Evolutionary conservation across 2,888 invertebrate genomes (phyloP), one percentile per base, ranked within the genome.

Genomic region (Lymantria dispar): DNA sequence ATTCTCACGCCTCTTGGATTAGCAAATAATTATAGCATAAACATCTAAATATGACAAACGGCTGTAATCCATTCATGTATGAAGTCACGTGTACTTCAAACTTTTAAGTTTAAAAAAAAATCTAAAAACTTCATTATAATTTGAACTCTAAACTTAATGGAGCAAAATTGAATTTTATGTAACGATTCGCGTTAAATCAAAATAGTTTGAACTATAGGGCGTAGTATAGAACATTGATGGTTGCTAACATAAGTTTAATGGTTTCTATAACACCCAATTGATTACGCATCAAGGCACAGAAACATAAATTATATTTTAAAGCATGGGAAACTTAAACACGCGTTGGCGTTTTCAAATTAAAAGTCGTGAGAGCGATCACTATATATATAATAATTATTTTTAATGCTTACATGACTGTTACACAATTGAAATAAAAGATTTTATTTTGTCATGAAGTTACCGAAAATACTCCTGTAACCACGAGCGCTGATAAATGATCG

Each of bases 201-300:
- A 85, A 80, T 80, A 77, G 78, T 83, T 72, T 84, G 83, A 86
- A 83, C 83, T 83, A 54, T 60, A 76, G 85, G 88, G 87, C 84
- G 86, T 86, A 77, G 73, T 78, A 66, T 54, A 76, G 76, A 81
- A 70, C 66, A 72, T 75, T 72, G 75, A 76, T 70, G 70, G 54
- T 54, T 76, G 73, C 83, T 81, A 80, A 80, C 78, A 67, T 58
- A 74, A 84, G 83, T 86, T 85, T 80, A 88, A 87, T 88, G 87
- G 87, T 85, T 87, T 87, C 68, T 73, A 81, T 87, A 85, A 89
- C 88, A 90, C 76, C 78, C 87, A 85, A 89, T 90, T 89, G 85
- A 85, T 80, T 76, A 79, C 78, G 87, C 83, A 81, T 87, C 81
- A 70, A 56, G 68, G 77, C 78, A 80, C 80, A 76, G n/a, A 13